Base-by-base conservation (phyloP, 2,113 vertebrate genomes). In the Alligator sinensis region DNA sequence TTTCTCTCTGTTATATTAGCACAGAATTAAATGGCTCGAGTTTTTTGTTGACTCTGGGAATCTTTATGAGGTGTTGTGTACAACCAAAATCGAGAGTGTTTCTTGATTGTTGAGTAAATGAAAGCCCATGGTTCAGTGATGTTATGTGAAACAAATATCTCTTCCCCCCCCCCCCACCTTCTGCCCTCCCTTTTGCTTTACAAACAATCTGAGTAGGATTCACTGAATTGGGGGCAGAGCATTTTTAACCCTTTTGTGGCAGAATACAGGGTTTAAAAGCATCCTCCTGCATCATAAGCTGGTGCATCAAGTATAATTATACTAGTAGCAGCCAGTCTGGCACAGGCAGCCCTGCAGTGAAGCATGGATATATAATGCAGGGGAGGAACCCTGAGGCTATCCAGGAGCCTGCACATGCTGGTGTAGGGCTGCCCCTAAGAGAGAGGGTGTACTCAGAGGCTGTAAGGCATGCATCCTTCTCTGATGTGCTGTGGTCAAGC, bases 81-180 rank as follows among this genome's bases (percentile, higher is more conserved):
- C 57, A 30, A 2, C 57, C 27, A 63, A 80, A 85, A 64, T 13
- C 81, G 15, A 58, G 21, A 82, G 84, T 11, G 78, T 76, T 78
- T 14, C 93, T 91, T 61, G 83, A 77, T 79, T 64, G 88, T 93
- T 77, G 75, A 91, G 92, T 79, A 87, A 91, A 72, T 11, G 22
- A 1, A 28, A 62, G 78, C 30, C 11, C 77, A 16, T 57, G 38
- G 21, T 11, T 63, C 1, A 1, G 74, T 9, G 64, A 15, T 55
- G 85, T 72, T 28, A 61, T 38, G 19, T 2, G 24, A 62, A 80
- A 70, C 1, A 79, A 38, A 88, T 80, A 47, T 47, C 47, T 59
- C 58, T 19, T 58, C 74, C 58, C 60, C 25, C 25, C 11, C 30
- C 77, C 5, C 82, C 54, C 54, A 60, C 74, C 12, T 64, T 57